Base-by-base conservation (phyloP, 2,113 vertebrate species). In the Podarcis cretensis region DNA sequence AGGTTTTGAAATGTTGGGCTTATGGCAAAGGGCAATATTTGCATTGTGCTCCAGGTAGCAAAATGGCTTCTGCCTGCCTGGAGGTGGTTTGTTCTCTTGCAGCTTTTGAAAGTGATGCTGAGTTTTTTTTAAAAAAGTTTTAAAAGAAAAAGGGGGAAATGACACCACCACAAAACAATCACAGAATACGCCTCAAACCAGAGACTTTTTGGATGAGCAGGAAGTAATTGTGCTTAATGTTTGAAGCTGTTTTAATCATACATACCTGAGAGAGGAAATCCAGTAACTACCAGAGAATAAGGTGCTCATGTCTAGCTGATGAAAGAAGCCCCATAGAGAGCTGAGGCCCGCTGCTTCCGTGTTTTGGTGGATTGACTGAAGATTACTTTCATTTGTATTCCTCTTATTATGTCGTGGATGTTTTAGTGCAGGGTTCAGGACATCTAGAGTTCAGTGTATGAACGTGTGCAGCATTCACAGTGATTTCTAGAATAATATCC, bases 181-280 rank as follows among this genome's bases (percentile, higher is more conserved):
- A 18, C 37, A 79, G 65, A 82, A 89, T 89, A 82, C 0, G 0
- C 37, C 16, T 54, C 7, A 35, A 7, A 59, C 83, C 14, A 20
- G 84, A 81, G 23, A 20, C 20, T 85, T 81, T 89, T 86, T 80
- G 32, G 30, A 20, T 40, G 3, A 37, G 80, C 76, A 16, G 88
- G 84, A 66, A 66, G 68, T 1, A 6, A 74, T 93, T 89, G 78
- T 87, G 83, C 89, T 85, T 90, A 88, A 92, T 86, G 76, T 88
- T 79, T 0, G 0, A 90, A 86, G 85, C 85, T 86, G 5, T 84
- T 90, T 80, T 83, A 90, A 57, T 83, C 86, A 65, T 65, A 84
- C 5, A 66, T 69, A 89, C 12, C 87, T 78, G 43, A 89, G 48
- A 89, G 66, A 90, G 84, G 71, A 84, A 91, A 89, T 79, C 32